These are phyloP conservation scores for Chlorocebus sabaeus DNA, from an alignment of 2,113 vertebrate genomes.

Conservation along the genomic window DNA sequence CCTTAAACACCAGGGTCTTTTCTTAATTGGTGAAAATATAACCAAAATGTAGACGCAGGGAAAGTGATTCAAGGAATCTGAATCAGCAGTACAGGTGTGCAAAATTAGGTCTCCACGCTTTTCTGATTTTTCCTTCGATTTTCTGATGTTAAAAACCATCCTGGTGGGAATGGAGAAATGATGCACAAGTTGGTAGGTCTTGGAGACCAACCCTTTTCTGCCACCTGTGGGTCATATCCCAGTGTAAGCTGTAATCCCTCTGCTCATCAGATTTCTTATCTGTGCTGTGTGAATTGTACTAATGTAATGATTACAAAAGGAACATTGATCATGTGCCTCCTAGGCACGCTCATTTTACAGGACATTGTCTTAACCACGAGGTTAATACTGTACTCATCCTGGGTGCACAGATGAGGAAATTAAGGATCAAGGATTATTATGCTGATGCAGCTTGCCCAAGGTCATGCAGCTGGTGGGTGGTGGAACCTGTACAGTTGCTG, in stretches of 20 bases:
- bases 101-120: background rate
- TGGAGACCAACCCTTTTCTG: background rate
- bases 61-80: slow-evolving; percentile 2
- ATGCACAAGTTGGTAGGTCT: background rate
- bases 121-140: background rate
- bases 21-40: slow-evolving; percentile 33
- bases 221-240: background rate
- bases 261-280: background rate
- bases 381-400: background rate
- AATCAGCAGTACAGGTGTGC: background rate
- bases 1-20: background rate
- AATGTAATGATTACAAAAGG: background rate
- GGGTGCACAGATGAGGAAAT: background rate
- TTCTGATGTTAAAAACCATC: background rate
- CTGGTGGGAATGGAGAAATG: background rate
- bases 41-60: background rate
- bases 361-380: background rate
- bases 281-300: background rate
- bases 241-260: background rate
- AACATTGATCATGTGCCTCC: background rate
- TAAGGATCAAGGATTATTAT: background rate
- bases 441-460: background rate
- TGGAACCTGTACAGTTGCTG: background rate
- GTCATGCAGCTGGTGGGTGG: background rate
- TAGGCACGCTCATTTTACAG: background rate